phyloP scores from a whole-genome alignment of 2,113 vertebrate species.

The Opisthocomus hoazin region DNA sequence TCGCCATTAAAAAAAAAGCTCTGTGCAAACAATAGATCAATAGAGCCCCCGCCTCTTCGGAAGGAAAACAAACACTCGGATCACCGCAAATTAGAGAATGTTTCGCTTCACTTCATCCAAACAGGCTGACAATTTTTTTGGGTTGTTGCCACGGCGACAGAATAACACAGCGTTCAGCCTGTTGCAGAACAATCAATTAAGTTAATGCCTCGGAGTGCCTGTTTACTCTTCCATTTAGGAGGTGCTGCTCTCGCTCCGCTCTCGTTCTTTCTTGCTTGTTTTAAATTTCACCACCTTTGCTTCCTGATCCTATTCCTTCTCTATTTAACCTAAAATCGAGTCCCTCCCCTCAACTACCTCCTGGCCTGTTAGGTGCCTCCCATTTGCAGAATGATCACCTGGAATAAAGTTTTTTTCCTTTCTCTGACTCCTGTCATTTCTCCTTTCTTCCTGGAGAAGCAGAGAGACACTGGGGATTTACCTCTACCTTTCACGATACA shows the following conservation, averaged over 20 bases:
- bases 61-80: constrained; percentile 71
- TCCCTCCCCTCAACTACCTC: neutral
- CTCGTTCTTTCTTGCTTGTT: constrained; percentile 1
- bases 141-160: constrained; percentile 84
- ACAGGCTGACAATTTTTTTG: constrained; percentile 81
- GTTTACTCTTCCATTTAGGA: constrained; percentile 73
- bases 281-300: constrained; percentile 5
- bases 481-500: neutral
- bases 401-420: neutral
- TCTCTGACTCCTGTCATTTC: neutral
- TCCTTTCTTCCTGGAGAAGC: neutral
- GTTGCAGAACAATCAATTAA: constrained; percentile 90
- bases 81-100: constrained; percentile 84
- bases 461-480: neutral
- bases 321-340: neutral
- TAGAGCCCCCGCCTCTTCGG: constrained; percentile 55
- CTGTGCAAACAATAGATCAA: constrained; percentile 63
- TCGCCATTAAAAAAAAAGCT: neutral
- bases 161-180: constrained; percentile 82
- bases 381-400: neutral
- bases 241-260: constrained; percentile 6
- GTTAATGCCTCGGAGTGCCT: constrained; percentile 75
- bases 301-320: neutral
- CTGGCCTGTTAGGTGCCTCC: neutral
- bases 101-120: constrained; percentile 87